phyloP scores from a whole-genome alignment of 2,888 invertebrate genomes.

The Leucania comma region DNA sequence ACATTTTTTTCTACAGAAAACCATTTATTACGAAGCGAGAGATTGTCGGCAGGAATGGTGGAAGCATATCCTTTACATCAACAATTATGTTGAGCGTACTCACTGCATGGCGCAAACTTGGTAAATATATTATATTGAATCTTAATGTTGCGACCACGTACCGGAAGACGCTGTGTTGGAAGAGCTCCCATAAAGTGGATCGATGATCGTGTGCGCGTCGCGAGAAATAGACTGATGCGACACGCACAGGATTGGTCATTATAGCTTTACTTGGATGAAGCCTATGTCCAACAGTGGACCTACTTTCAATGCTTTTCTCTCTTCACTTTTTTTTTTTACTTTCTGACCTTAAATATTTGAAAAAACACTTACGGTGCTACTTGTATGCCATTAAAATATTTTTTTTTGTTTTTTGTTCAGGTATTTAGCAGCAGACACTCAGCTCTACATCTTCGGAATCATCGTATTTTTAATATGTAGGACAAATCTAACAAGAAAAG shows the following conservation, averaged over 20 bases:
- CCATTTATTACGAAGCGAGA: conserved; percentile 39
- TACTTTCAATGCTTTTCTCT: too few relatives aligned
- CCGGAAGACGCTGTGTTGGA: too few relatives aligned
- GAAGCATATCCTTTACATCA: conserved; percentile 71
- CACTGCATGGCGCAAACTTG: conserved; percentile 67
- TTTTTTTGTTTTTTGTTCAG: conserved; percentile 50
- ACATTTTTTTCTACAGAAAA: neutral
- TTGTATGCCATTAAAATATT: neutral
- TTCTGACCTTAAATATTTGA: neutral
- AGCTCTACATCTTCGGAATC: conserved; percentile 67
- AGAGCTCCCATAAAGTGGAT: too few relatives aligned
- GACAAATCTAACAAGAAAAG: conserved; percentile 29
- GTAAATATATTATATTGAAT: conserved; percentile 47
- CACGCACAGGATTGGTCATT: too few relatives aligned
- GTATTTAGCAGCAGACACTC: conserved; percentile 74
- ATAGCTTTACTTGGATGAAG: too few relatives aligned
- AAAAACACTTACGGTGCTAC: too few relatives aligned
- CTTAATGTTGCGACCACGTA: conserved; percentile 17
- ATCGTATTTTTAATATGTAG: conserved; percentile 58
- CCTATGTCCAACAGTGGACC: too few relatives aligned
- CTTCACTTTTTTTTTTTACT: neutral
- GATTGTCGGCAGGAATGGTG: conserved; percentile 73
- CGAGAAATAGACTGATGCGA: too few relatives aligned
- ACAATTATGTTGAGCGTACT: conserved; percentile 68
- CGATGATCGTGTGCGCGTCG: too few relatives aligned